Base-by-base conservation (phyloP, 1,140 invertebrate species). In the Apis laboriosa region DNA sequence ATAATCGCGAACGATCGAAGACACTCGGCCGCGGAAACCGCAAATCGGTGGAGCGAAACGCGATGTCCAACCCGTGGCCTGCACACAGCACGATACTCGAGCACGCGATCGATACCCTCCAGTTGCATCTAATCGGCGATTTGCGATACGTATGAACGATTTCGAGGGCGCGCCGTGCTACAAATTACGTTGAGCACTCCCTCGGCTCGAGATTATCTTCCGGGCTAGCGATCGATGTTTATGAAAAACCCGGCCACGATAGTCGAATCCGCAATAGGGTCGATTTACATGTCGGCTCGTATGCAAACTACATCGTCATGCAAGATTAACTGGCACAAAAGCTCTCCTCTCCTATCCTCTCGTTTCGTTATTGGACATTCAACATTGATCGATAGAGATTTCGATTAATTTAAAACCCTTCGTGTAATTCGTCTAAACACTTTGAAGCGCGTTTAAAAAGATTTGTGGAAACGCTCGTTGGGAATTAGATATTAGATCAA, bases 91-190 rank as follows among this genome's bases (percentile, higher is more conserved):
- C 13, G 19, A n/a, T 34, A 51, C 55, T 78, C 64, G 67, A 53
- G 43, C 55, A 21, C 55, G 43, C 77, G 71, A 81, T 81, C 71
- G 71, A 81, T 75, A 81, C 60, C 67, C 67, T 15, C 34, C 49
- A 2, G 24, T 61, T 63, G 24, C 55, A 66, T 58, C 61, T 56
- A 58, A 66, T 81, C 72, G 72, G 34, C 24, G 79, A 81, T 81
- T 81, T 75, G 79, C 72, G 58, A 75, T 75, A 63, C 28, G 17
- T 67, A 75, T 13, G 19, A 51, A 81, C 61, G 73, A 81, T 80
- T 74, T 49, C 12, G 79, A 58, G 53, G 53, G 63, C 34, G 34
- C 34, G 60, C 60, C 17, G 55, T 24, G 28, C 68, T 66, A 80
- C 60, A 64, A 64, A 72, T 80, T 79, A 68, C 60, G 58, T 58